Evolutionary conservation across 2,113 vertebrate genomes (phyloP).

Genomic region (Gorilla gorilla): DNA sequence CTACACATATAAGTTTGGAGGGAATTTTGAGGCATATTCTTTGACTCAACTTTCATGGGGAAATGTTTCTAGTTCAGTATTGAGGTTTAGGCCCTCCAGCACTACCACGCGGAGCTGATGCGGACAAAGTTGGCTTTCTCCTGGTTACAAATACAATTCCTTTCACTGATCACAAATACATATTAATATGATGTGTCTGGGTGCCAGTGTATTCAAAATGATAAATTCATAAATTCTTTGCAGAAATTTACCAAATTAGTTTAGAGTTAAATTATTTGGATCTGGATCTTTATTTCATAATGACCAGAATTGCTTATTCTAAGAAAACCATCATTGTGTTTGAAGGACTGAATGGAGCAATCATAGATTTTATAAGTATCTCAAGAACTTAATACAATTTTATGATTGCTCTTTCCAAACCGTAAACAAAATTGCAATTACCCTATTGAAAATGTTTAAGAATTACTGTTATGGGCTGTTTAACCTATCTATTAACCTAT

Average conservation of each 20-base stretch:
- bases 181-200: neutral
- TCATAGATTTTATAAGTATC: neutral
- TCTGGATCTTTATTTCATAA: neutral
- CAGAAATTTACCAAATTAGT: neutral
- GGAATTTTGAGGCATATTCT: neutral
- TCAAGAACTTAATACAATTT: constrained; percentile 20
- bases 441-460: neutral
- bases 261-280: neutral
- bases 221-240: neutral
- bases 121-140: neutral
- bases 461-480: neutral
- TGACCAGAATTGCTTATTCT: neutral
- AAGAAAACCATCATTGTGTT: neutral
- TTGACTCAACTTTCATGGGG: neutral
- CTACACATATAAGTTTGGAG: neutral
- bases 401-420: neutral
- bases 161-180: neutral
- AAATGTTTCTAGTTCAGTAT: neutral
- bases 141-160: neutral
- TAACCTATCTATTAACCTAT: neutral
- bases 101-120: neutral
- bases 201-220: neutral
- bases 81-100: neutral
- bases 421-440: neutral
- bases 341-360: neutral